phyloP scores from a whole-genome alignment of 53 echinoderm and acorn worm genomes.

The Apostichopus leukothele region DNA sequence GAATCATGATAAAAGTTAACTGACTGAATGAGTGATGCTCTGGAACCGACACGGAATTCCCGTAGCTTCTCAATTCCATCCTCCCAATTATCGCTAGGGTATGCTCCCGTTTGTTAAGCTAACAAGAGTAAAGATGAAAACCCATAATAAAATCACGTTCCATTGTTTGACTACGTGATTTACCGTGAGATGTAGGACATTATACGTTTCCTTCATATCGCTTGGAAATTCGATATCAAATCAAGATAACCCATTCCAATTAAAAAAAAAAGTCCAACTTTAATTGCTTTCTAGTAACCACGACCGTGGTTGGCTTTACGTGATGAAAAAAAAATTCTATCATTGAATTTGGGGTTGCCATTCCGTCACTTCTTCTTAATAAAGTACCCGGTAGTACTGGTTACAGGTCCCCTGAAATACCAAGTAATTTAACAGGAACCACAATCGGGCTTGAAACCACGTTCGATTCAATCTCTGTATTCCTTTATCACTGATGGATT shows the following conservation, averaged over 20 bases:
- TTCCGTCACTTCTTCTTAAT: too few relatives aligned
- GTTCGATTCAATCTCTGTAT: too few relatives aligned
- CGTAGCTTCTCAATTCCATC: neutral
- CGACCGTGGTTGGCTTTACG: neutral
- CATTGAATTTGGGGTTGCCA: too few relatives aligned
- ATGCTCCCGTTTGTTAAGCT: neutral
- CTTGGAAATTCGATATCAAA: neutral
- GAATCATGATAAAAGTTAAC: neutral
- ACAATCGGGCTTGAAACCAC: too few relatives aligned
- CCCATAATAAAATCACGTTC: neutral
- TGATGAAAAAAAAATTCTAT: too few relatives aligned
- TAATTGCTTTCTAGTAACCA: neutral
- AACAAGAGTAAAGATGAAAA: neutral
- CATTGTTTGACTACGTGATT: neutral
- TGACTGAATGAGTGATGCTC: conserved; percentile 6
- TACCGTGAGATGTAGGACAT: neutral
- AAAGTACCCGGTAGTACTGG: too few relatives aligned
- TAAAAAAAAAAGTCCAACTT: neutral
- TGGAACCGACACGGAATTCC: neutral
- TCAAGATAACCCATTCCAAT: neutral
- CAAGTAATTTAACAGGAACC: too few relatives aligned
- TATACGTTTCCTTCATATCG: neutral
- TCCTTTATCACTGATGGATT: too few relatives aligned
- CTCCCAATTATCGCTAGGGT: neutral
- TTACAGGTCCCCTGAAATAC: too few relatives aligned